phyloP scores from a whole-genome alignment of 2,797 vertebrate species.

The Rhinoraja longicauda region DNA sequence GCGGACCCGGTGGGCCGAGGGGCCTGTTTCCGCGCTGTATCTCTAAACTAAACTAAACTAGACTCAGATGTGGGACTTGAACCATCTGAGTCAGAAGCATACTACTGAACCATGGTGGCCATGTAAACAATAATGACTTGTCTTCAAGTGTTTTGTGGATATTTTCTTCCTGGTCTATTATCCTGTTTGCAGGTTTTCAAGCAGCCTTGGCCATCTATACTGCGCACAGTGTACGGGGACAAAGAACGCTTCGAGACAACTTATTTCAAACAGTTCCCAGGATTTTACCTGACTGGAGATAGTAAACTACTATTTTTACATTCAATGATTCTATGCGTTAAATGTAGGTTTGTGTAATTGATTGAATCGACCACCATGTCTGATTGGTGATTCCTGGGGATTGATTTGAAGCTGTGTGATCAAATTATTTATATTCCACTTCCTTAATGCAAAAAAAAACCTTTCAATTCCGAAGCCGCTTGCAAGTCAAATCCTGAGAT shows the following conservation, averaged over 20 bases:
- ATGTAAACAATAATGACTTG: no score
- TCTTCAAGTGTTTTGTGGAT: neutral
- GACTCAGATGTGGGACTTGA: no score
- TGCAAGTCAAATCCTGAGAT: neutral
- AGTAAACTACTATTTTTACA: conserved; percentile 51
- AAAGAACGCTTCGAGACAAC: conserved; percentile 68
- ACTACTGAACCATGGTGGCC: no score
- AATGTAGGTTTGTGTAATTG: neutral
- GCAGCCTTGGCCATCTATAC: conserved; percentile 71
- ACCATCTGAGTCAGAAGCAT: no score
- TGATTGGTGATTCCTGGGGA: neutral
- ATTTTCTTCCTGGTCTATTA: conserved; percentile 10
- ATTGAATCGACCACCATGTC: neutral
- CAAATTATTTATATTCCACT: neutral
- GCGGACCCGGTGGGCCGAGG: no score
- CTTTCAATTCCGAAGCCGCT: neutral
- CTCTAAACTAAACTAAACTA: no score
- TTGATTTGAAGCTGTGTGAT: neutral
- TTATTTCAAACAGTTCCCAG: conserved; percentile 73
- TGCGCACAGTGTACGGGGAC: conserved; percentile 64
- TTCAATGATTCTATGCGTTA: neutral
- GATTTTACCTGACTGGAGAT: conserved; percentile 72
- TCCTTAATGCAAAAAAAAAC: neutral
- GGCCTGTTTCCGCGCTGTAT: no score
- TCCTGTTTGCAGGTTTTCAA: conserved; percentile 59